phyloP scores from a whole-genome alignment of 2,113 vertebrate species.

The Ammodytes marinus region DNA sequence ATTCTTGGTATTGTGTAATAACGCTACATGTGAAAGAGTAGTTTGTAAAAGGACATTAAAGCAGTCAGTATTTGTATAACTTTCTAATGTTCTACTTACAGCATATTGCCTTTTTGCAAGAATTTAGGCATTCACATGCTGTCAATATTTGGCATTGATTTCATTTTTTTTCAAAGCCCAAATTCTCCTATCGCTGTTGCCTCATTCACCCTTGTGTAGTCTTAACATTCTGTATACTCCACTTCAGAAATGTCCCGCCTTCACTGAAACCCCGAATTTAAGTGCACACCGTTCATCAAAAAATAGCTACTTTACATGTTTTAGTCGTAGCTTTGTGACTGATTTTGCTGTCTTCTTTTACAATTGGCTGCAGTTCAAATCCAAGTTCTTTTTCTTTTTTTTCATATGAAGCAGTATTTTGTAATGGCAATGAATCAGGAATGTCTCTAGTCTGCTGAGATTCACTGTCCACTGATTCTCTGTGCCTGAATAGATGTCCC shows the following conservation, averaged over 20 bases:
- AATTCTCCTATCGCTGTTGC: neutral
- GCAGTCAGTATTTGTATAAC: neutral
- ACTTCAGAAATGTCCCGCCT: no score
- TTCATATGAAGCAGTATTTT: no score
- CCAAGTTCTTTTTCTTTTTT: no score
- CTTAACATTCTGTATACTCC: no score
- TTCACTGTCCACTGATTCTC: neutral
- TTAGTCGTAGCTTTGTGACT: neutral
- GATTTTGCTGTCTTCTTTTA: conserved; percentile 1
- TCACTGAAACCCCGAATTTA: no score
- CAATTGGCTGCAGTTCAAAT: neutral
- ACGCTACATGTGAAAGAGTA: neutral
- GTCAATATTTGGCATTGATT: neutral
- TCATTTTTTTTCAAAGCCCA: neutral
- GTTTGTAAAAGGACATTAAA: neutral
- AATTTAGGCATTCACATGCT: neutral
- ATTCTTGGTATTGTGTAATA: neutral
- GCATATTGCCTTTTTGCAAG: neutral
- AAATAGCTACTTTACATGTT: neutral
- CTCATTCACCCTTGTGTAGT: no score
- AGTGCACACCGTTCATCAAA: neutral
- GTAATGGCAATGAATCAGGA: neutral
- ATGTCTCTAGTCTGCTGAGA: neutral
- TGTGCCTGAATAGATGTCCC: neutral
- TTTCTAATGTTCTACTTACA: neutral